Base-by-base conservation (phyloP, 2,113 vertebrate genomes). In the Strix uralensis region DNA sequence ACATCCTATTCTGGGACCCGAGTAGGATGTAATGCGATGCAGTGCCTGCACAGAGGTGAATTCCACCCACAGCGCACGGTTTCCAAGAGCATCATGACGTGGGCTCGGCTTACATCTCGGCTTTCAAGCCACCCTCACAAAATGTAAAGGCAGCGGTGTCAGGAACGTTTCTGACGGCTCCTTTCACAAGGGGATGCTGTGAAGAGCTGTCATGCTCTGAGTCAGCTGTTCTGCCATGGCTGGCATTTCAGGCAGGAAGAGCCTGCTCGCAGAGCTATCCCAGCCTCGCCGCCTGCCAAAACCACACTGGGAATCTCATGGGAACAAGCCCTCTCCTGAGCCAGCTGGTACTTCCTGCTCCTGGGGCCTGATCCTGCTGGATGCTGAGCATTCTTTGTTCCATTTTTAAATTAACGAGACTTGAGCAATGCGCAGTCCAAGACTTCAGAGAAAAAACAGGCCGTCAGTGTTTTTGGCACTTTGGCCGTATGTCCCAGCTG, bases 361-460 rank as follows among this genome's bases (percentile, higher is more conserved):
- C 86, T 0, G 18, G 88, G 96, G 95, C 88, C 95, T n/a, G 55
- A 95, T 97, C 96, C 96, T 94, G 96, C 83, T 62, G 86, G 96
- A 91, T 96, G 96, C 96, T 95, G 88, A 88, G 95, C 86, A 86
- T 93, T 93, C 92, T 57, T 95, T 75, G 72, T 59, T 92, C 93
- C 90, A 62, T 94, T 96, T 97, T 92, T 78, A 92, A 94, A 74
- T 79, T 88, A 74, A 78, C 1, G 34, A 92, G 92, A 1, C 71
- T 51, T 15, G 42, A 88, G 88, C 72, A 67, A 92, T 7, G 88
- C 6, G 0, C 15, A 1, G 78, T 4, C 44, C 40, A 59, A 80
- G 90, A 54, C 51, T 77, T 32, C 30, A 1, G 66, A 62, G 42
- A 1, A 34, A 34, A 22, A 75, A 2, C 20, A 71, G 52, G n/a